Evolutionary conservation across 2,888 invertebrate genomes (phyloP), one percentile per base, ranked within the genome.

Genomic region (Steinernema hermaphroditum): DNA sequence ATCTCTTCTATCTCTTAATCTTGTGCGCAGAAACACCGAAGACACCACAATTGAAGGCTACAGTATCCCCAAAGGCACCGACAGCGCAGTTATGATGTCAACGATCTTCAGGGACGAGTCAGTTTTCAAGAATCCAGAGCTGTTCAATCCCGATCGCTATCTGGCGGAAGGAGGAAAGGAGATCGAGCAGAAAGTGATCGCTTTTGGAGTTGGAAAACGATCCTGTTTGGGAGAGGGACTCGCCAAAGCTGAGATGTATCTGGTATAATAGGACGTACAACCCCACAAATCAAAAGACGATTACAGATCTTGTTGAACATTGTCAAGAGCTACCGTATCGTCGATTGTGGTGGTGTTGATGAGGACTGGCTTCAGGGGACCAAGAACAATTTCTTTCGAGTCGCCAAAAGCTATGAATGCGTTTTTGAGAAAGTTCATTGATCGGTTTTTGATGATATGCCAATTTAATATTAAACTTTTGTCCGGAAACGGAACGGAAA

Each of bases 161-260:
- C 16, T 54, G 8, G 54, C 24, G 8, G 27, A 24, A 9, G 54
- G 16, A 9, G 54, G 54, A 54, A 54, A 54, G 27, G 54, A 9
- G 27, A 22, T 54, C 27, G 54, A 54, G 19, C 54, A 27, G 22
- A 54, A 54, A 16, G 54, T 54, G 54, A 54, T 54, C 27, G 6
- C 54, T 8, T 54, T 54, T 22, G 54, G 54, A 54, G 27, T 54
- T 6, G 54, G 54, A 54, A 54, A 54, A 27, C 46, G 46, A 16
- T 4, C 46, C 6, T 46, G 46, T 16, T 46, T 46, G 46, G 46
- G 46, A 16, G 46, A 54, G 27, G 54, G 54, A 54, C 54, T 54
- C 54, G 54, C 54, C 6, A 9, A 27, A 22, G 54, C 54, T 24
- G 54, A 54, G 54, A 12, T 54, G 6, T 54, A 8, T 27, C 27